These are phyloP conservation scores for Percopsis transmontana DNA, from an alignment of 2,113 vertebrate species.

Conservation along the genomic window DNA sequence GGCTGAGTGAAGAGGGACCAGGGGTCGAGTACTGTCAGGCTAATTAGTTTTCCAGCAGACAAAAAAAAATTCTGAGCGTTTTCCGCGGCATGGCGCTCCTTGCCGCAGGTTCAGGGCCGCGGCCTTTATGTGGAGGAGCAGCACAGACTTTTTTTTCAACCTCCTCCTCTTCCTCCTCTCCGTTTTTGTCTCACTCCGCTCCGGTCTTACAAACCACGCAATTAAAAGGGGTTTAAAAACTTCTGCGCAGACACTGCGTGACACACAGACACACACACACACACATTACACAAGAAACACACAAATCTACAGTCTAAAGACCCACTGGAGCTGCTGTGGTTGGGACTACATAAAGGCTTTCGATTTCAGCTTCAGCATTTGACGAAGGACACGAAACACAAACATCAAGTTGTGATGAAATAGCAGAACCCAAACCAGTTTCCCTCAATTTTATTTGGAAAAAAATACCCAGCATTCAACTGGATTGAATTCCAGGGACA, in stretches of 20 bases:
- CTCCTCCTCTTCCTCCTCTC: constrained; percentile 17
- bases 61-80: constrained; percentile 37
- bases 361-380: constrained; percentile 32
- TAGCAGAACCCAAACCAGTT: constrained; percentile 22
- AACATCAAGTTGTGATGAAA: constrained; percentile 23
- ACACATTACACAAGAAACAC: background rate
- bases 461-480: constrained; percentile 1
- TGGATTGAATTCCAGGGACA: constrained; percentile 15
- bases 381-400: constrained; percentile 21
- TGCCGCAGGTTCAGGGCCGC: constrained; percentile 34
- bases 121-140: constrained; percentile 35
- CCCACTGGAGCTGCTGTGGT: constrained; percentile 4
- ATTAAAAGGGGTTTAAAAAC: background rate
- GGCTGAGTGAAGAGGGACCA: constrained; percentile 19
- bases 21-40: constrained; percentile 42
- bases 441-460: background rate
- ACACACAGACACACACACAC: background rate
- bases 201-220: background rate
- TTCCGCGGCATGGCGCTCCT: constrained; percentile 34
- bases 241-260: background rate
- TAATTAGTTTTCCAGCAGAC: constrained; percentile 59
- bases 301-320: background rate
- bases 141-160: constrained; percentile 23
- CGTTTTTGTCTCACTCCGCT: constrained; percentile 12
- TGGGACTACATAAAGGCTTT: constrained; percentile 16